Evolutionary conservation across 2,113 vertebrate species (phyloP).

Genomic region (Amia ocellicauda): DNA sequence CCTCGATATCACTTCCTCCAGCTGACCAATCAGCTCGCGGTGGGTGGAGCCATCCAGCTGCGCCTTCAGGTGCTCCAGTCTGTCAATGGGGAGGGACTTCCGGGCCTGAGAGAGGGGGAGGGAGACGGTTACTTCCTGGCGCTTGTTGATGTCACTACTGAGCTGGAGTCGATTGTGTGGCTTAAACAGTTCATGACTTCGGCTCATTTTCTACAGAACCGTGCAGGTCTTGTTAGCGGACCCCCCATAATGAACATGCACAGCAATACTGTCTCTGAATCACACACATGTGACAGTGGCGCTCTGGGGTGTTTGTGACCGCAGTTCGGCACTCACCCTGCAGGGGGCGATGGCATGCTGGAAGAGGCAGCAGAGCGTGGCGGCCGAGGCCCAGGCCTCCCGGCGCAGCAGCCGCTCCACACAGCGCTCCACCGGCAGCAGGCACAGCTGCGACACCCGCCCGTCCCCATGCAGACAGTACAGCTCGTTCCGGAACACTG

Average conservation of each 20-base stretch:
- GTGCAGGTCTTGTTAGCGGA: too few relatives aligned
- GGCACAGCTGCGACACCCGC: conserved; percentile 79
- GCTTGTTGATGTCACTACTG: too few relatives aligned
- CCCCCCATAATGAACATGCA: background rate
- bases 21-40: conserved; percentile 67
- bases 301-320: background rate
- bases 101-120: conserved; percentile 70
- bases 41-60: conserved; percentile 74
- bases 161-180: too few relatives aligned
- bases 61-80: conserved; percentile 81
- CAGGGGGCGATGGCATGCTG: conserved; percentile 71
- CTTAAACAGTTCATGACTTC: too few relatives aligned
- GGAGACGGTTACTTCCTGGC: background rate
- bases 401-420: conserved; percentile 84
- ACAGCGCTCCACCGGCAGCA: conserved; percentile 83
- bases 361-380: conserved; percentile 82
- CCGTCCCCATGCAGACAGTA: conserved; percentile 87
- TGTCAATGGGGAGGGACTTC: conserved; percentile 84
- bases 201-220: too few relatives aligned
- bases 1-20: conserved; percentile 85
- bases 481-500: conserved; percentile 80
- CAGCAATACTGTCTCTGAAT: background rate
- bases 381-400: conserved; percentile 79
- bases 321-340: conserved; percentile 66
- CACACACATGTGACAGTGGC: background rate